A percentile compares a stretch with the other conserved stretches of the same genome.
phyloP scores from a whole-genome alignment of 2,888 invertebrate genomes.

The Phorcus lineatus region DNA sequence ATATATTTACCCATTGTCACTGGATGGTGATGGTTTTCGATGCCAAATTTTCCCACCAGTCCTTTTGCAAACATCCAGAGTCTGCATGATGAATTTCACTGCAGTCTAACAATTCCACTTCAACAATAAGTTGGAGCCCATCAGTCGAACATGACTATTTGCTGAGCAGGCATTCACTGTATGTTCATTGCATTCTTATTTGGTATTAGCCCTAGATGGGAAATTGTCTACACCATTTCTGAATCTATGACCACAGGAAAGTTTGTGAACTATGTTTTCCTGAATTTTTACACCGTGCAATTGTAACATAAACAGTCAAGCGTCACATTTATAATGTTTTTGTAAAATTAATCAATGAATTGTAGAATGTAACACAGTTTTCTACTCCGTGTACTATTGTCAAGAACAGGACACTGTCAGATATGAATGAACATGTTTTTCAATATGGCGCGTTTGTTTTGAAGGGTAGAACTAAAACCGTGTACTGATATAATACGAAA shows the following conservation, averaged over 20 bases:
- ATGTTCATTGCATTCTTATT: too few species aligned
- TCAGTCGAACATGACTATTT: not conserved
- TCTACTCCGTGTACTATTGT: too few species aligned
- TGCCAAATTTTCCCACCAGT: constrained; percentile 73
- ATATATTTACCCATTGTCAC: constrained; percentile 68
- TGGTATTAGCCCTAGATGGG: too few species aligned
- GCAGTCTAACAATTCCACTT: not conserved
- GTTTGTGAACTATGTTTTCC: too few species aligned
- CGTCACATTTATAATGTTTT: too few species aligned
- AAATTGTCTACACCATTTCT: too few species aligned
- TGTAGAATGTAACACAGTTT: too few species aligned
- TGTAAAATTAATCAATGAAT: too few species aligned
- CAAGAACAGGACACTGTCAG: not conserved
- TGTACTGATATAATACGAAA: not conserved
- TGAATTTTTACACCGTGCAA: too few species aligned
- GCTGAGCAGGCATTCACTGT: too few species aligned
- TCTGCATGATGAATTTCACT: constrained; percentile 45
- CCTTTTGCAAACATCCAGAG: constrained; percentile 69
- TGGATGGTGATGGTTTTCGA: constrained; percentile 66
- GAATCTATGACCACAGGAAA: too few species aligned
- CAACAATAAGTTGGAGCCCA: not conserved
- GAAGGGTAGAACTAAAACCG: constrained; percentile 14
- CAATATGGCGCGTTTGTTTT: constrained; percentile 52
- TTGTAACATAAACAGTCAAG: too few species aligned
- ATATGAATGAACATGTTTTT: constrained; percentile 48